Conservation (phyloP, 2,113 vertebrate genomes). For the Electrona antarctica region DNA sequence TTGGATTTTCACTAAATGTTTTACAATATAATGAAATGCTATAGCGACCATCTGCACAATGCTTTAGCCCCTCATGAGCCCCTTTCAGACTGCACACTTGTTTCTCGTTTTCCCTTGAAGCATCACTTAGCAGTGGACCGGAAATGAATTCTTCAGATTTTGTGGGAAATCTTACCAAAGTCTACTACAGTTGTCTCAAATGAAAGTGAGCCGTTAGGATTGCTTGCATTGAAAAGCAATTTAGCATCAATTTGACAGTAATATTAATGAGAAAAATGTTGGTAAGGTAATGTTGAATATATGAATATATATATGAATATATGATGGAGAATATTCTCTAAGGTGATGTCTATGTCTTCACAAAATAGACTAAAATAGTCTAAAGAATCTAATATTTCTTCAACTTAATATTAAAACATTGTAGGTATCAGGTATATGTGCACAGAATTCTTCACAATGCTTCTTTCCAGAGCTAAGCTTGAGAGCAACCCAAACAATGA, state of each 20-base stretch:
- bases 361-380: no score
- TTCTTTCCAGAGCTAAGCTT: conserved; percentile 23
- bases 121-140: conserved; percentile 18
- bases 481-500: conserved; percentile 22
- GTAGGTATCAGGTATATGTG: no score
- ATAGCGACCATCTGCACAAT: conserved; percentile 46
- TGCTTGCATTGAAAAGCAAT: conserved; percentile 12
- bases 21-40: conserved; percentile 42
- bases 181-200: not conserved
- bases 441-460: no score
- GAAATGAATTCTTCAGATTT: conserved; percentile 8
- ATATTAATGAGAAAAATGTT: not conserved
- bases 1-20: conserved; percentile 18
- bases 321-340: no score
- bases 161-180: conserved; percentile 19
- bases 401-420: no score
- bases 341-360: no score
- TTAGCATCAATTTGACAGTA: not conserved
- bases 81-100: conserved; percentile 43
- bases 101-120: conserved; percentile 4
- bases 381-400: no score
- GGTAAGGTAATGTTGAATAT: no score
- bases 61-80: conserved; percentile 39
- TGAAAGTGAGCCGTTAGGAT: not conserved
- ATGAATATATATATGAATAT: no score